A percentile compares a stretch with the other conserved stretches of the same genome.
Conservation (phyloP, 2,888 invertebrate species). For the Lasioglossum leucozonium region DNA sequence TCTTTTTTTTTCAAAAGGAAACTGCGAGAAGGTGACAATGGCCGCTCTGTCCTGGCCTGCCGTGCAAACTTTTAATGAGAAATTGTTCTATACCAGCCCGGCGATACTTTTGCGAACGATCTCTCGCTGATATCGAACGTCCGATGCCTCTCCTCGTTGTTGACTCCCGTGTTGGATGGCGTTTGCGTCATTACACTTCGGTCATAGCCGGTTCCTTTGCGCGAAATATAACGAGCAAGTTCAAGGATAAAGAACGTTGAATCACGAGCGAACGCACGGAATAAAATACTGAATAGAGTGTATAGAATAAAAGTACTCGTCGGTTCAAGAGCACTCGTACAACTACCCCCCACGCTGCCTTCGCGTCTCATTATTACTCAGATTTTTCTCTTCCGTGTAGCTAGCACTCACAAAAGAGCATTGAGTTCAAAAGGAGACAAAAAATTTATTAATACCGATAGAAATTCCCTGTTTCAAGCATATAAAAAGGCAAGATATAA, state of each 20-base stretch:
- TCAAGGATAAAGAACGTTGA: constrained; percentile 2
- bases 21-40: constrained; percentile 54
- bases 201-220: background rate
- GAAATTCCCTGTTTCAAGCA: background rate
- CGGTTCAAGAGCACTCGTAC: background rate
- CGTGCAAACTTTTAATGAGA: constrained; percentile 61
- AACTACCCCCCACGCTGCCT: background rate
- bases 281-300: constrained; percentile 1
- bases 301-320: background rate
- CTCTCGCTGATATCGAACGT: constrained; percentile 30
- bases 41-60: constrained; percentile 34
- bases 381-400: background rate
- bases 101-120: constrained; percentile 20
- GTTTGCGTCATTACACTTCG: background rate
- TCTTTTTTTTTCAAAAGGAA: constrained; percentile 33
- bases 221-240: background rate
- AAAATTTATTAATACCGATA: background rate
- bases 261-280: background rate
- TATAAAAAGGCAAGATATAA: background rate
- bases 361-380: background rate
- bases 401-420: background rate
- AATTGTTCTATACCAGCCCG: constrained; percentile 46
- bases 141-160: constrained; percentile 29
- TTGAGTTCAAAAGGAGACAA: background rate
- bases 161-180: background rate